These are phyloP conservation scores for Oenanthe oenanthe DNA, from an alignment of 2,113 vertebrate species.

Conservation along the genomic window DNA sequence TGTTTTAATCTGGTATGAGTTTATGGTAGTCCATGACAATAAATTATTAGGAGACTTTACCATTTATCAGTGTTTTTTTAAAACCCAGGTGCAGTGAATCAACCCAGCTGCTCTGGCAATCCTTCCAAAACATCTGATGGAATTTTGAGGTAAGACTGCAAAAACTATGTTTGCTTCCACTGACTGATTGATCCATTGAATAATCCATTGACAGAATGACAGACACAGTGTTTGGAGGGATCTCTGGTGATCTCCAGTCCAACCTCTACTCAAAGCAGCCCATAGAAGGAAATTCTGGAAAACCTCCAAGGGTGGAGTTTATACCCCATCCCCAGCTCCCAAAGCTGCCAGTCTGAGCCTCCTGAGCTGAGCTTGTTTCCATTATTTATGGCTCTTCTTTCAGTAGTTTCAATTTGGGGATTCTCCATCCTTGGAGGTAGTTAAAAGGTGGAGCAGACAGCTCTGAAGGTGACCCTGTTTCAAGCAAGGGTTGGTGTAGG, in stretches of 20 bases:
- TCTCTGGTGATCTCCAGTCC: background rate
- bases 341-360: background rate
- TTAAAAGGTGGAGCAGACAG: background rate
- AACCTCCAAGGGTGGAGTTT: background rate
- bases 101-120: background rate
- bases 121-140: background rate
- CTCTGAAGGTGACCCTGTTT: background rate
- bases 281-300: background rate
- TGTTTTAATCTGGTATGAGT: background rate
- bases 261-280: background rate
- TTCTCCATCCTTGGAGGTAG: background rate
- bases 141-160: background rate
- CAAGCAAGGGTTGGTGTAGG: background rate
- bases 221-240: background rate
- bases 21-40: background rate
- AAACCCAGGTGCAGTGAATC: background rate
- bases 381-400: background rate
- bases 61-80: background rate
- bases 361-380: background rate
- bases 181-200: background rate
- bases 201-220: background rate
- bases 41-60: background rate
- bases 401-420: background rate
- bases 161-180: background rate
- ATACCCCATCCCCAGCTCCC: background rate